phyloP scores from a whole-genome alignment of 2,113 vertebrate genomes.

The Phalacrocorax aristotelis region DNA sequence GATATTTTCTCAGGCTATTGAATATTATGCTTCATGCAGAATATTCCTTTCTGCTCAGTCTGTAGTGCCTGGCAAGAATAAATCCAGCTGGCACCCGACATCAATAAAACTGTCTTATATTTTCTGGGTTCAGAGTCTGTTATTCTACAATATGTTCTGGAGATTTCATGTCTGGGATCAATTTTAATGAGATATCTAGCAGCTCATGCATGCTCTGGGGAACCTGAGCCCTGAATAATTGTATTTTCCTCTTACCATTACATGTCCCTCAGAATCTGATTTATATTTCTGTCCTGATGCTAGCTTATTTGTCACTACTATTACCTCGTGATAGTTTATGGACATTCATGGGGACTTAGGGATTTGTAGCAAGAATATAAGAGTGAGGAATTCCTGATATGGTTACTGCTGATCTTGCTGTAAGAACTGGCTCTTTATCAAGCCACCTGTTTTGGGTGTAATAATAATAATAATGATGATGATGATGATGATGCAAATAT shows the following conservation, averaged over 20 bases:
- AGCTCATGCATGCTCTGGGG: neutral
- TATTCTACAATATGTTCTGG: neutral
- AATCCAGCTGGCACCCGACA: neutral
- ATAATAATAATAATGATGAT: neutral
- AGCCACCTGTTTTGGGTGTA: neutral
- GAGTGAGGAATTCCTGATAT: neutral
- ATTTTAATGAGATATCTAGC: neutral
- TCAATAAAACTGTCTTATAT: neutral
- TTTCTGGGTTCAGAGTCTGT: neutral
- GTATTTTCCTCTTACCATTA: neutral
- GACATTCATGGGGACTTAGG: neutral
- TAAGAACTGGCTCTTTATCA: neutral
- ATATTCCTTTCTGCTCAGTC: neutral
- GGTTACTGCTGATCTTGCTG: neutral
- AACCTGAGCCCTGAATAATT: neutral
- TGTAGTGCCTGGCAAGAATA: neutral
- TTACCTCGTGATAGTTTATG: neutral
- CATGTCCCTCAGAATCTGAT: neutral
- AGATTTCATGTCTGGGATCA: neutral
- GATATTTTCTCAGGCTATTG: slow-evolving; percentile 13
- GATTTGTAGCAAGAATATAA: neutral
- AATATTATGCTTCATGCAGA: neutral
- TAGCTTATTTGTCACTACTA: neutral
- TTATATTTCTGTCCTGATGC: neutral
- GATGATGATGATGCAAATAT: neutral